These are phyloP conservation scores for Theristicus caerulescens DNA, from an alignment of 2,113 vertebrate species.

Conservation along the genomic window DNA sequence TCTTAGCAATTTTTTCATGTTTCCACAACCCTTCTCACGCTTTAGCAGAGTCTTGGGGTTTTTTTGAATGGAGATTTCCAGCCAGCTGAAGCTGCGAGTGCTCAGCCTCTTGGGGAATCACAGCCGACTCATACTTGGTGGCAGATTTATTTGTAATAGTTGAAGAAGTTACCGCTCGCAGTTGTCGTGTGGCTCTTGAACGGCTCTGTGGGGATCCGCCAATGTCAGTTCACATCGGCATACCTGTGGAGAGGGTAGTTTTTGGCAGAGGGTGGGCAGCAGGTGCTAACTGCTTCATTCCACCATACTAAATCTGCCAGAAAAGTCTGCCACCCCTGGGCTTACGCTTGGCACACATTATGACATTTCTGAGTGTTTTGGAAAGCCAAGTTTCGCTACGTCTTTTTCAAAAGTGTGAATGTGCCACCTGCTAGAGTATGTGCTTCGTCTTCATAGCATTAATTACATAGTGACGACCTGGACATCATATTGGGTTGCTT, in stretches of 20 bases:
- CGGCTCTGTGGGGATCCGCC: neutral
- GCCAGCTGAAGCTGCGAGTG: neutral
- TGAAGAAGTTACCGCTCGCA: neutral
- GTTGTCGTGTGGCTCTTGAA: neutral
- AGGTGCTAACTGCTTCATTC: neutral
- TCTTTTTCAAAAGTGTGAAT: neutral
- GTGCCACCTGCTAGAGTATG: neutral
- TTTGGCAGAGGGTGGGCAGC: neutral
- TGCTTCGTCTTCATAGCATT: neutral
- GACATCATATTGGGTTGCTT: neutral
- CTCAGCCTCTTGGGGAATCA: neutral
- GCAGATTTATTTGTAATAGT: neutral
- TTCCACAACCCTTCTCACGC: neutral
- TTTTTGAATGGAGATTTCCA: neutral
- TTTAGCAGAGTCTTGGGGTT: neutral
- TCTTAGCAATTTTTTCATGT: neutral
- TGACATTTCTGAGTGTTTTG: neutral
- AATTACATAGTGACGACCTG: neutral
- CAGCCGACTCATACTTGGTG: fast-evolving
- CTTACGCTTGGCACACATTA: fast-evolving
- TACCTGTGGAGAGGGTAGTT: neutral
- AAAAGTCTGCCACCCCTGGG: neutral
- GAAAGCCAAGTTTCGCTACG: neutral
- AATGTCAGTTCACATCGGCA: neutral
- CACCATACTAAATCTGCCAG: fast-evolving